Base-by-base conservation (phyloP, 2,888 invertebrate species). In the Calliopum simillimum region DNA sequence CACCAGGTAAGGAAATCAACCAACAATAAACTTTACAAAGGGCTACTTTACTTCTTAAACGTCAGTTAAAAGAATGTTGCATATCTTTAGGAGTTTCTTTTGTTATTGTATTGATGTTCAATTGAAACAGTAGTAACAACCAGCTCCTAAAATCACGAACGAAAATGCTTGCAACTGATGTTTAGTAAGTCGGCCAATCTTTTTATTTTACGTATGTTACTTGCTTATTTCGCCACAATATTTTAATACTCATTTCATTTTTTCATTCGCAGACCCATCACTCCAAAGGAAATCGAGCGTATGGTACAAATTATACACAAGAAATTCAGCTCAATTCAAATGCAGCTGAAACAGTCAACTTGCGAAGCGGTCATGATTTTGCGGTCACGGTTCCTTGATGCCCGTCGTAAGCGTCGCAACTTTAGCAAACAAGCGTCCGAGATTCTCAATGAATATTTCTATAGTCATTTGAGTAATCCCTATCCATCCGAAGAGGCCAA, bases 401-500 rank as follows among this genome's bases (percentile, higher is more conserved):
- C 93, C 86, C 88, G 94, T 79, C 91, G 94, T 76, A 99, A 99
- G 88, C 92, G 99, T 79, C 92, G 99, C 82, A 99, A 99, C 89
- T 99, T 99, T 88, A 98, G 98, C 90, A 99, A 99, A 89, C 98
- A 99, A 87, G 99, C 99, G 69, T 99, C 99, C 33, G 99, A 99
- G 89, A 97, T 99, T 81, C 90, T 99, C 80, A 99, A 99, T 88
- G 99, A 99, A 89, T 99, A 99, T 88, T 99, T 99, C 89, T 99
- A 99, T 89, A 98, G 98, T 80, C 99, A 99, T 88, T 91, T 99
- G 82, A 97, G 97, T 85, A 99, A 99, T 90, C 99, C 99, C 43
- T 99, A 99, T 89, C 99, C 99, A 76, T 97, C 97, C 84, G 99
- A 99, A 89, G 99, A 99, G 88, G 99, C 99, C 76, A 99, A 99